Evolutionary conservation across 1,140 invertebrate genomes (phyloP).

Genomic region (Drosophila kanapiae): DNA sequence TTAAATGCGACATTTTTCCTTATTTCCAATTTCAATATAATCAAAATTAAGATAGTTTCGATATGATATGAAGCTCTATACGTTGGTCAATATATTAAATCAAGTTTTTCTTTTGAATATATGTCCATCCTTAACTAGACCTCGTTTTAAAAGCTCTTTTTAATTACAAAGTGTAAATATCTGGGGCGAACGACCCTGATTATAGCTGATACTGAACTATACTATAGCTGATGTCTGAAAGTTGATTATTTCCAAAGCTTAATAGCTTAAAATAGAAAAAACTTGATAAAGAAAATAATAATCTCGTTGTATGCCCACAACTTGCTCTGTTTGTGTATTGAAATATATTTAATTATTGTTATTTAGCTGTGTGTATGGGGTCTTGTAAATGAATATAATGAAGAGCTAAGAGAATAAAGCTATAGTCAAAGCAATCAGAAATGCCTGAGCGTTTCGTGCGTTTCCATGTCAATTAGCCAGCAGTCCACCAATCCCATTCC

Average conservation of each 20-base stretch:
- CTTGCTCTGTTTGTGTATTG: background rate
- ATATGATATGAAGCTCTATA: too few species aligned
- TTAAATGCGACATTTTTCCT: too few species aligned
- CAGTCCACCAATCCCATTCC: slow-evolving; percentile 1
- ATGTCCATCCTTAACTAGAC: too few species aligned
- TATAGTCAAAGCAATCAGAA: background rate
- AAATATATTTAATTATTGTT: slow-evolving; percentile 6
- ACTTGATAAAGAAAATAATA: background rate
- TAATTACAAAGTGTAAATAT: background rate
- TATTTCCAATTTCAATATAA: too few species aligned
- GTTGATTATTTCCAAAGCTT: background rate
- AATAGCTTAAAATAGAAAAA: background rate
- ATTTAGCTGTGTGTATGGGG: background rate
- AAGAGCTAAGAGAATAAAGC: background rate
- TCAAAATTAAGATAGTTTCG: too few species aligned
- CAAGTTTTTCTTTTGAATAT: too few species aligned
- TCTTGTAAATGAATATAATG: slow-evolving; percentile 13
- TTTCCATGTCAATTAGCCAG: slow-evolving; percentile 31
- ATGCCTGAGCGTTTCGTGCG: slow-evolving; percentile 15
- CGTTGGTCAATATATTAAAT: too few species aligned
- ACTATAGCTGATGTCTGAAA: background rate
- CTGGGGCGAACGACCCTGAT: background rate
- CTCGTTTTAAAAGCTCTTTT: too few species aligned
- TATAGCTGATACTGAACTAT: background rate
- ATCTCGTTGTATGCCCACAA: background rate